Evolutionary conservation across 2,888 invertebrate genomes (phyloP).

Genomic region (Anoncus sp.): DNA sequence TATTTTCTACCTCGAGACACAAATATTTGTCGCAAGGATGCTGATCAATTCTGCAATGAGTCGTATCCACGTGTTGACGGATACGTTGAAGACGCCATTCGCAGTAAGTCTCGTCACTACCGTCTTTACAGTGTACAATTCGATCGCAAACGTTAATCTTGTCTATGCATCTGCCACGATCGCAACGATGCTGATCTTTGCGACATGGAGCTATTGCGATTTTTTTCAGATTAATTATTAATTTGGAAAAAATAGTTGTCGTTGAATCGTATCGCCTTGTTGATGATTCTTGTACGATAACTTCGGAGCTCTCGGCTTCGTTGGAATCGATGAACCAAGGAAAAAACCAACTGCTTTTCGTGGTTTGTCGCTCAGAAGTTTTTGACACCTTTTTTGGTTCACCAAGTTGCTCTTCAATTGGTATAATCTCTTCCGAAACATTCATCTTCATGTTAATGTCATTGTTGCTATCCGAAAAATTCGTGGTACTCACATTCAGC

Average conservation of each 20-base stretch:
- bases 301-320: background rate
- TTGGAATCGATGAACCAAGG: background rate
- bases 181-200: conserved; percentile 37
- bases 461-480: background rate
- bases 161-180: conserved; percentile 34
- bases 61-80: conserved; percentile 1
- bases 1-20: conserved; percentile 75
- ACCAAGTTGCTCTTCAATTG: background rate
- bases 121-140: conserved; percentile 25
- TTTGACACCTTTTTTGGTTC: background rate
- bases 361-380: background rate
- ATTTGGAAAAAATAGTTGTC: background rate
- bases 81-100: background rate
- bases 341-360: background rate
- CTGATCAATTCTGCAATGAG: conserved; percentile 62
- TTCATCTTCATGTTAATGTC: conserved; percentile 6
- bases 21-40: conserved; percentile 66
- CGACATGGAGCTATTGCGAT: conserved; percentile 5
- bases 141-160: conserved; percentile 29
- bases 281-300: background rate
- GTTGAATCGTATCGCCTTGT: conserved; percentile 9
- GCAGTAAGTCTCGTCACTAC: conserved; percentile 37
- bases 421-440: conserved; percentile 40
- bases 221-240: background rate
- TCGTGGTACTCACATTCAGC: background rate